These are phyloP conservation scores for Bambusicola thoracicus DNA, from an alignment of 2,113 vertebrate species.

Conservation along the genomic window DNA sequence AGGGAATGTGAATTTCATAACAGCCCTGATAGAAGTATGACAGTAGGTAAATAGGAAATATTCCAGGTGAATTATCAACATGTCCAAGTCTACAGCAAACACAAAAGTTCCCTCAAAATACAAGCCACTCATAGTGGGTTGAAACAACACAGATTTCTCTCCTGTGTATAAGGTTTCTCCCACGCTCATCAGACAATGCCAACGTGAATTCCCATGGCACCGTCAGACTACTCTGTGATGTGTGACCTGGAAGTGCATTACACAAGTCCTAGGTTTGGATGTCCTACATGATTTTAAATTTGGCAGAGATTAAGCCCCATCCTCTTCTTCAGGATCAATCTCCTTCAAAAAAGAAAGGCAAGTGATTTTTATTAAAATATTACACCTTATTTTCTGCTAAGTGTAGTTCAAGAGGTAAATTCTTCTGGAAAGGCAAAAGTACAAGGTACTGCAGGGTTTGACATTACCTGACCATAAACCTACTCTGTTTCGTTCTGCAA, in stretches of 20 bases:
- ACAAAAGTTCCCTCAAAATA: neutral
- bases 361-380: neutral
- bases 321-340: neutral
- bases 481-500: neutral
- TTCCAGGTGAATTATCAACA: neutral
- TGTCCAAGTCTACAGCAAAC: neutral
- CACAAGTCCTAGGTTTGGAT: neutral
- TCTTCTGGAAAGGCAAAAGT: neutral
- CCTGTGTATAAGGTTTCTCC: neutral
- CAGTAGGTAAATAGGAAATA: neutral
- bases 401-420: neutral
- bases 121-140: neutral
- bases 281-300: neutral
- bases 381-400: neutral
- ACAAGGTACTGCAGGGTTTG: neutral
- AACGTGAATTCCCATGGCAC: neutral
- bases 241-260: neutral
- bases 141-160: neutral
- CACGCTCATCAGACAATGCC: neutral
- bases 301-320: neutral
- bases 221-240: accelerated
- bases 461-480: neutral
- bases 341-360: neutral
- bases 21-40: neutral
- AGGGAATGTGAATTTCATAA: neutral